Base-by-base conservation (phyloP, 2,113 vertebrate genomes). In the Phyllostomus discolor region DNA sequence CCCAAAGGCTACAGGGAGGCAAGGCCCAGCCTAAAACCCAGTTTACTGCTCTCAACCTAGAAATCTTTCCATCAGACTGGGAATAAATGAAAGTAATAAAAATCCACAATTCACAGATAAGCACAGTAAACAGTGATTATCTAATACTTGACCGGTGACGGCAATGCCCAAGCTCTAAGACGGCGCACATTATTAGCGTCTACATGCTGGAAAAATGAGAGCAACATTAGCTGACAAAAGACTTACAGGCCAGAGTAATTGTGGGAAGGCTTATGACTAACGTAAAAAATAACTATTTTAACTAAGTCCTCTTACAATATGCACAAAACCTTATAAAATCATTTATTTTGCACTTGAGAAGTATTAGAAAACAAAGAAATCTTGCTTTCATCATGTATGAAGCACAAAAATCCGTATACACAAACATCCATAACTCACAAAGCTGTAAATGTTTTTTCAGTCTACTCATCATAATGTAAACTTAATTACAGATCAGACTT, bases 401-500 rank as follows among this genome's bases (percentile, higher is more conserved):
- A 85, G 64, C n/a, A 85, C 41, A 92, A 97, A 97, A 94, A 87
- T 54, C 41, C 69, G 79, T 70, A 83, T 81, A 87, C 78, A 94
- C 79, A 94, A 94, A 76, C 81, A 92, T 93, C 69, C 67, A 95
- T 41, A 94, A 33, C 50, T 94, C 76, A 95, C 67, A 95, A 92
- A 81, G 76, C 48, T 92, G 4, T 91, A 76, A 89, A 83, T 93
- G 86, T 88, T 96, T 89, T 79, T 88, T 85, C 62, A 95, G 57
- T 93, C 88, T 97, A 97, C 93, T 97, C 69, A 88, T 84, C 82
- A 35, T 72, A 90, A 95, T 2, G 1, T 82, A 96, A 97, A 91
- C 82, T 88, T 97, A 97, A 97, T 97, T 97, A 97, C 35, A 95
- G 79, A 93, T 88, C 54, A 96, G 79, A 95, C 87, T 98, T 86